Evolutionary conservation across 2,113 vertebrate genomes (phyloP).

Genomic region (Takifugu flavidus): DNA sequence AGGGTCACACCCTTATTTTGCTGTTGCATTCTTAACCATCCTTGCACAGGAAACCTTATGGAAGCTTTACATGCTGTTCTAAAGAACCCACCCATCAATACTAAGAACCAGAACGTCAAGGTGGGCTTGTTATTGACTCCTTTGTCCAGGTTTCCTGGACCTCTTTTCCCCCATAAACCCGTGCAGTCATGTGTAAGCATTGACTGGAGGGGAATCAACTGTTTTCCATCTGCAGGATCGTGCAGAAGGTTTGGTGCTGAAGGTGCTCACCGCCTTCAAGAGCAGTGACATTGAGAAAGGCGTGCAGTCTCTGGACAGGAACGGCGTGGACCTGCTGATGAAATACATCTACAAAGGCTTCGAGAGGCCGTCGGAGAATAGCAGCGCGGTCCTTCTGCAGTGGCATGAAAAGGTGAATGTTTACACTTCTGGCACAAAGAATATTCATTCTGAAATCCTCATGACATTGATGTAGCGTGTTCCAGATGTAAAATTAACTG

Average conservation of each 20-base stretch:
- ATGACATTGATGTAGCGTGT: background rate
- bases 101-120: constrained; percentile 96
- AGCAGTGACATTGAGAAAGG: constrained; percentile 94
- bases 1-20: no score
- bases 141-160: background rate
- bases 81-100: constrained; percentile 97
- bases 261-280: constrained; percentile 96
- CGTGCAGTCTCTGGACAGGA: constrained; percentile 93
- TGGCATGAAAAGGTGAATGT: constrained; percentile 95
- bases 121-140: constrained; percentile 62
- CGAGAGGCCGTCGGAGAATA: constrained; percentile 95
- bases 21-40: constrained; percentile 74
- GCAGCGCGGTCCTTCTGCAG: constrained; percentile 91
- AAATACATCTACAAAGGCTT: constrained; percentile 98
- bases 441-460: background rate
- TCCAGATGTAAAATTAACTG: no score
- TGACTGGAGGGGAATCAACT: background rate
- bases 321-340: constrained; percentile 81
- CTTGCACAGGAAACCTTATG: constrained; percentile 88
- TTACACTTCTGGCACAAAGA: background rate
- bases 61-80: constrained; percentile 93
- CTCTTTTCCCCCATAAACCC: background rate
- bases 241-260: constrained; percentile 91
- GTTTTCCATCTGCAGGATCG: constrained; percentile 78
- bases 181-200: background rate